Conservation (phyloP, 2,888 invertebrate species). For the Crepidodera aurea region DNA sequence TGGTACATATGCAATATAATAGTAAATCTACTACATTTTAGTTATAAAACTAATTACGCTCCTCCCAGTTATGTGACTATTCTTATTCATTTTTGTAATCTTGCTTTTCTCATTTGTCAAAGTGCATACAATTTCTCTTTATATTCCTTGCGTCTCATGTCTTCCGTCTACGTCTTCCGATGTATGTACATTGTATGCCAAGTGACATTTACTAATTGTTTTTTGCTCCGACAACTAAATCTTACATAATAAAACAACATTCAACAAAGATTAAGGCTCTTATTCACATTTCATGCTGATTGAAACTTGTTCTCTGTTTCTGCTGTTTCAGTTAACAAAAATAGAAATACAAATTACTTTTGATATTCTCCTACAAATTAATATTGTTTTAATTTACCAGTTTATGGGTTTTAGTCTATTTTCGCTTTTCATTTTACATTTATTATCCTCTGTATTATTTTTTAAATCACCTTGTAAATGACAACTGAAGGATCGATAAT, state of each 20-base stretch:
- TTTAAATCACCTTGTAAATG: too few species aligned
- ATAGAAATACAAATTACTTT: too few species aligned
- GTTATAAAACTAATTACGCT: neutral
- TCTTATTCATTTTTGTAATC: neutral
- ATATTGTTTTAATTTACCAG: too few species aligned
- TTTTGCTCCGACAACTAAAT: conserved; percentile 8
- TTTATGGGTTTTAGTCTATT: too few species aligned
- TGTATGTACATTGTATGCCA: conserved; percentile 1
- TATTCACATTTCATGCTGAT: neutral
- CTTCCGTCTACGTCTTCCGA: conserved; percentile 5
- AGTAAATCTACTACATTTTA: too few species aligned
- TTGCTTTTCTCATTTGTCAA: conserved; percentile 3
- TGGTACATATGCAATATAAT: too few species aligned
- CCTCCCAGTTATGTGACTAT: neutral
- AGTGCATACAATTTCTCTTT: conserved; percentile 5
- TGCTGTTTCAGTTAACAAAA: too few species aligned
- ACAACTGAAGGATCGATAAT: too few species aligned
- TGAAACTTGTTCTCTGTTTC: too few species aligned
- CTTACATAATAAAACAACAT: conserved; percentile 2
- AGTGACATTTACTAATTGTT: conserved; percentile 15
- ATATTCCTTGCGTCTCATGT: neutral
- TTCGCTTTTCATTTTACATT: too few species aligned
- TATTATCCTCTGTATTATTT: too few species aligned
- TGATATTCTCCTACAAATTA: too few species aligned
- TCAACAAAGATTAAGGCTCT: neutral